Conservation (phyloP, 2,797 vertebrate genomes). For the Ceryle rudis region DNA sequence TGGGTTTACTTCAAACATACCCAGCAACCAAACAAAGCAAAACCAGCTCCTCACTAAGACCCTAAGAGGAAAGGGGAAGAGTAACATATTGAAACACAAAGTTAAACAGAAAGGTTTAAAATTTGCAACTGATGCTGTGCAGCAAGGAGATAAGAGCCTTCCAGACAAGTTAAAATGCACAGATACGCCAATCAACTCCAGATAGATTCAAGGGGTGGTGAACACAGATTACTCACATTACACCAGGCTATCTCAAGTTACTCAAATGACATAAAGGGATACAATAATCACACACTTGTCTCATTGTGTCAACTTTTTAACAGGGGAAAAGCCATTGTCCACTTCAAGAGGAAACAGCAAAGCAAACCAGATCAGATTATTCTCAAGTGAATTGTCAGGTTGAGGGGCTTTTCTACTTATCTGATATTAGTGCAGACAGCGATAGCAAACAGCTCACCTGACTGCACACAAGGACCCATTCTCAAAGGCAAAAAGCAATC, state of each 20-base stretch:
- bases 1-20: conserved; percentile 58
- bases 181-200: conserved; percentile 57
- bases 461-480: conserved; percentile 34
- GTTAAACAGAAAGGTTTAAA: conserved; percentile 59
- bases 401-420: conserved; percentile 49
- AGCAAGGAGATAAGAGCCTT: conserved; percentile 59
- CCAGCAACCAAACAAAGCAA: conserved; percentile 18
- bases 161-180: conserved; percentile 62
- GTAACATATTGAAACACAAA: conserved; percentile 63
- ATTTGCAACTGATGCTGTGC: conserved; percentile 55
- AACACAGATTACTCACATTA: conserved; percentile 42
- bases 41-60: conserved; percentile 9
- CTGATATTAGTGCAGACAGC: conserved; percentile 31
- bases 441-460: conserved; percentile 53
- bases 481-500: conserved; percentile 50
- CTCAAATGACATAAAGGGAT: conserved; percentile 70
- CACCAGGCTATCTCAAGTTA: conserved; percentile 57
- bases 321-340: conserved; percentile 71
- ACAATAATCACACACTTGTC: conserved; percentile 78
- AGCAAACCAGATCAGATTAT: conserved; percentile 73
- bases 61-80: conserved; percentile 18
- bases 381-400: conserved; percentile 70
- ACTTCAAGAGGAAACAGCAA: conserved; percentile 70
- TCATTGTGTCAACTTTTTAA: conserved; percentile 73
- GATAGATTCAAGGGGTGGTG: conserved; percentile 53